Conservation (phyloP, 2,797 vertebrate species). For the Avahi laniger region DNA sequence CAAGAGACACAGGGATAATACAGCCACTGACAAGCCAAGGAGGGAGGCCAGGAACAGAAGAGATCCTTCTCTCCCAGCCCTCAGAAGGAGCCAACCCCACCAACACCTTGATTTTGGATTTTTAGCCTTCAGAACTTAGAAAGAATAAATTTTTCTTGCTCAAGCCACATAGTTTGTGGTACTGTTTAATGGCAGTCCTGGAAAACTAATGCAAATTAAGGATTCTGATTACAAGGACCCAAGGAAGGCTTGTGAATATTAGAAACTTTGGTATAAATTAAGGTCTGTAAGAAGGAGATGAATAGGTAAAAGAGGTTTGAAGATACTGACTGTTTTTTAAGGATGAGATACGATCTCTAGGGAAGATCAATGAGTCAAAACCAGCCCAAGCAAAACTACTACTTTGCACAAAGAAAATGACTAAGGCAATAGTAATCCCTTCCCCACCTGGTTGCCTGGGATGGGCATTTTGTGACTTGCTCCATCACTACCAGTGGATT, state of each 20-base stretch:
- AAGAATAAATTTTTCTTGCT: background rate
- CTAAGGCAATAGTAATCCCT: conserved; percentile 38
- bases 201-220: background rate
- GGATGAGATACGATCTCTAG: background rate
- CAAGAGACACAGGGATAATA: background rate
- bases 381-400: background rate
- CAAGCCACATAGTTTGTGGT: background rate
- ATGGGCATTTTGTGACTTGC: conserved; percentile 52
- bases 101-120: background rate
- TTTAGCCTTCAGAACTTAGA: background rate
- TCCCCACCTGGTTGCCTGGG: conserved; percentile 36
- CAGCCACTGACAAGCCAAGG: rapidly evolving
- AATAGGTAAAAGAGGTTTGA: background rate
- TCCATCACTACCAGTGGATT: conserved; percentile 61
- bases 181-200: background rate
- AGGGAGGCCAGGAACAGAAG: background rate
- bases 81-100: background rate
- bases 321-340: background rate
- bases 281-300: background rate
- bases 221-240: background rate
- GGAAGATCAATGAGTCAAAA: background rate
- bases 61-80: background rate
- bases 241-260: background rate
- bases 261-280: background rate
- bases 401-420: conserved; percentile 48